These are phyloP conservation scores for Protodeltote pygarga DNA, from an alignment of 2,888 invertebrate species.

Conservation along the genomic window DNA sequence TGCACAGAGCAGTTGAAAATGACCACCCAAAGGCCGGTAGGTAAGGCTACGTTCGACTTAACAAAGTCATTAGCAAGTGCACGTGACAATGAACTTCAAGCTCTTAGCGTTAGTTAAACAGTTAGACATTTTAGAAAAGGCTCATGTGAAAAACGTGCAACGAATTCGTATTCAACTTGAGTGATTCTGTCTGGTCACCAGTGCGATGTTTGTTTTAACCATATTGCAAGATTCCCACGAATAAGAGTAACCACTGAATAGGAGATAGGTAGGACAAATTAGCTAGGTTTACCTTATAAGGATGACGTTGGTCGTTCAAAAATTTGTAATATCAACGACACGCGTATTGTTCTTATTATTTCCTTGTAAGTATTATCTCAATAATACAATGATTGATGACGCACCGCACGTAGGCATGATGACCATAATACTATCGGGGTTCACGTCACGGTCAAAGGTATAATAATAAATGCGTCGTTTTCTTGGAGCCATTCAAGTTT, in stretches of 20 bases:
- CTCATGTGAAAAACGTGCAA: slow-evolving; percentile 14
- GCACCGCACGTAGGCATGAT: slow-evolving; percentile 41
- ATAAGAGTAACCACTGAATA: too few relatives aligned
- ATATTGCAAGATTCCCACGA: too few relatives aligned
- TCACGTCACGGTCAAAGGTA: slow-evolving; percentile 35
- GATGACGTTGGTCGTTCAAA: slow-evolving; percentile 16
- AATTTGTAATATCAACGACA: not conserved
- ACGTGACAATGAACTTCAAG: slow-evolving; percentile 28
- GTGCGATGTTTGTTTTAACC: too few relatives aligned
- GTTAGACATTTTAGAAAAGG: not conserved
- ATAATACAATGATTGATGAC: too few relatives aligned
- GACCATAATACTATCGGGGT: slow-evolving; percentile 23
- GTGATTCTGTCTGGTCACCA: too few relatives aligned
- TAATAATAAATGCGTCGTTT: slow-evolving; percentile 23
- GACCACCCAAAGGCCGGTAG: not conserved
- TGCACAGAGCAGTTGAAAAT: too few relatives aligned
- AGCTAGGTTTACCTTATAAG: not conserved
- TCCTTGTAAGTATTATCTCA: slow-evolving; percentile 30
- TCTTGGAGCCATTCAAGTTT: slow-evolving; percentile 4
- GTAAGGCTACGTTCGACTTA: not conserved
- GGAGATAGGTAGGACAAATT: too few relatives aligned
- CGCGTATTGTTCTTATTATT: slow-evolving; percentile 21
- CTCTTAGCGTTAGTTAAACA: not conserved
- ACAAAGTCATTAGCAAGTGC: not conserved
- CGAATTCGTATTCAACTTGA: too few relatives aligned